Base-by-base conservation (phyloP, 2,888 invertebrate species). In the Stratiomys singularior region DNA sequence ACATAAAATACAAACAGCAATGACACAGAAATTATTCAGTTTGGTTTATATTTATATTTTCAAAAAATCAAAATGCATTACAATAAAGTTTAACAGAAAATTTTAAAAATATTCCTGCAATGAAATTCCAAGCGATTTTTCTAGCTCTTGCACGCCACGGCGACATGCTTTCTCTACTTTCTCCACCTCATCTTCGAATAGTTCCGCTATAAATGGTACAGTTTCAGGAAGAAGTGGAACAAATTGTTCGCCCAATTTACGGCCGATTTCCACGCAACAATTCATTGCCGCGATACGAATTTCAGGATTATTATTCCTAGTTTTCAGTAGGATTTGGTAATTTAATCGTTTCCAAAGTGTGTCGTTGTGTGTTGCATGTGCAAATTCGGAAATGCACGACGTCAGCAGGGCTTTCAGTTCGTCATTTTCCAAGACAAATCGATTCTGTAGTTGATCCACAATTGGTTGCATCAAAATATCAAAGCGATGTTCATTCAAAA, bases 161-260 rank as follows among this genome's bases (percentile, higher is more conserved):
- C 94, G 94, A 1, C 95, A 94, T 60, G 91, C 90, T 58, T 91
- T 89, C 85, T 97, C 97, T 46, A 97, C 96, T 44, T 89, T 90
- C 80, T 93, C 92, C 81, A 94, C 93, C 81, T 95, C 95, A 84
- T 96, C 97, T 89, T 98, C 98, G 82, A 98, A 89, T 18, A 98
- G 88, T 85, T 98, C 98, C 0, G 97, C 96, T 46, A 98, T 88
- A 89, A 97, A 97, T 0, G 97, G 97, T 79, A 98, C 94, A 3
- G 96, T 96, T 85, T 98, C 98, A 0, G 98, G 96, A 71, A 98
- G 86, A 0, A 98, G 89, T 0, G 96, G 92, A 82, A 96, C 89
- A 88, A 96, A 98, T 84, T 95, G 95, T 85, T 96, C 95, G 1
- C 95, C 96, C 1, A 98, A 88, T 84, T 94, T 95, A 67, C 91